Evolutionary conservation across 2,888 invertebrate genomes (phyloP), one percentile per base, ranked within the genome.

Genomic region (Eupeodes latifasciatus): DNA sequence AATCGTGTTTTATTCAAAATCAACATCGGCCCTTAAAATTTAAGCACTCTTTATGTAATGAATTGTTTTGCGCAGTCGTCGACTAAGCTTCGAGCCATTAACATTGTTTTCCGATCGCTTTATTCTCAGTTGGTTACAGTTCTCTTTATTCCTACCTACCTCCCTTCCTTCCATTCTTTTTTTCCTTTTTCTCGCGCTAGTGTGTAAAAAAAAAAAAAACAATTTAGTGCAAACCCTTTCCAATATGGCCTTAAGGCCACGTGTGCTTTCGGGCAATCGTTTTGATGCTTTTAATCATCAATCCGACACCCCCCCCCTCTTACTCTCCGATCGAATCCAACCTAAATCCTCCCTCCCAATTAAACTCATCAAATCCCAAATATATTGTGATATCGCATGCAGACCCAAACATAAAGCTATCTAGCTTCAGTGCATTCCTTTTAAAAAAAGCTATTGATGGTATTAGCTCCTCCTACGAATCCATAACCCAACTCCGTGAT

Each of bases 61-160:
- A 19, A 19, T 19, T 19, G 19, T 19, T 19, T 19, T 19, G 19
- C 2, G 27, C 27, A 27, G 27, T 53, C 53, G 53, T 53, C 53
- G 53, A 53, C 53, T 19, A 53, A 53, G 16, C 53, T 53, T 19
- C 19, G 53, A 19, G 53, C 66, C 66, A 27, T 34, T 7, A 49
- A 66, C 66, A 66, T 66, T 49, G 66, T 49, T 66, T 49, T 49
- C 47, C 66, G 66, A 66, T 66, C 49, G 49, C 47, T 49, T 19
- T 9, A 49, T 49, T 49, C 49, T 12, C 66, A 16, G 49, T 49
- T 34, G 27, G 3, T 19, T 4, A 14, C 19, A n/a, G 16, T 19
- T 66, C 16, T 49, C 66, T 49, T 27, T 66, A 19, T 53, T 53
- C 19, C 53, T 2, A 53, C 27, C 66, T 34, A 19, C 49, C 11